Evolutionary conservation across 2,888 invertebrate genomes (phyloP).

Genomic region (Cosmorhoe ocellata): DNA sequence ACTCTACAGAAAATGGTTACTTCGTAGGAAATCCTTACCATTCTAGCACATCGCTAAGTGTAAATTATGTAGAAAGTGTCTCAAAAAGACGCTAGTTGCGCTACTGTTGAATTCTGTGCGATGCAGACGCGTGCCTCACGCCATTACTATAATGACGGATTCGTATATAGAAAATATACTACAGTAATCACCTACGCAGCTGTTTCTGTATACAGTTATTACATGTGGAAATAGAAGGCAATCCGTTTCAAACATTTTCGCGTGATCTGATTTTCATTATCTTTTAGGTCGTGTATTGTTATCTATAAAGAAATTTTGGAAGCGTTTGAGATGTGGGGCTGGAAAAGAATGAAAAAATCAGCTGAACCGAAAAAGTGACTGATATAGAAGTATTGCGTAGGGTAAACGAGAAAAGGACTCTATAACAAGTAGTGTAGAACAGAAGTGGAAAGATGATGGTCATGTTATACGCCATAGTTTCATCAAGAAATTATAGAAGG

Average conservation of each 20-base stretch:
- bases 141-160: constrained; percentile 65
- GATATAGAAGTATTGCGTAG: no score
- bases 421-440: no score
- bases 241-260: constrained; percentile 25
- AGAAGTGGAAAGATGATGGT: no score
- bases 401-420: no score
- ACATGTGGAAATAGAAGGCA: constrained; percentile 24
- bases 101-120: constrained; percentile 28
- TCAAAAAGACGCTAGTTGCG: constrained; percentile 11
- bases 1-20: no score
- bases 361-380: no score
- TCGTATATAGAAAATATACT: constrained; percentile 66
- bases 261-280: constrained; percentile 24
- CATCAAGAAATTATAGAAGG: no score
- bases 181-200: constrained; percentile 61
- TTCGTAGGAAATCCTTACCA: no score
- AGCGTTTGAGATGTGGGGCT: no score
- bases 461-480: no score
- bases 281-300: neutral
- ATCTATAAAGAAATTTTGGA: no score
- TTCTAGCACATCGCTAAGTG: neutral
- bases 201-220: constrained; percentile 49
- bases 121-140: constrained; percentile 53
- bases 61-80: neutral
- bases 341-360: no score